Base-by-base conservation (phyloP, 2,113 vertebrate genomes). In the Chloropsis hardwickii region DNA sequence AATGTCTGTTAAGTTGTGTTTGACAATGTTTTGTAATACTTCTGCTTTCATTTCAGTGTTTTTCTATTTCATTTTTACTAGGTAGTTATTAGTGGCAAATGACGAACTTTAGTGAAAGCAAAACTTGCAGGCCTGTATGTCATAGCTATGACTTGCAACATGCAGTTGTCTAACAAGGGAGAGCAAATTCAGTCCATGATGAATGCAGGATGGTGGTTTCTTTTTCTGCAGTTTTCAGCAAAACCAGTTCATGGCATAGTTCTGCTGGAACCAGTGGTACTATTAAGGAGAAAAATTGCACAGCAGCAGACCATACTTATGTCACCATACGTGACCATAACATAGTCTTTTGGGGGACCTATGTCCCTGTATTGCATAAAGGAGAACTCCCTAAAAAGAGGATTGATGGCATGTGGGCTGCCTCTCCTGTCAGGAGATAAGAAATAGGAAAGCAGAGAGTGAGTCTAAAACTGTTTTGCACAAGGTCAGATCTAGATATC, bases 21-120 rank as follows among this genome's bases (percentile, higher is more conserved):
- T 90, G 35, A 50, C 40, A 56, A 7, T 21, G 6, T 62, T 60
- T 39, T 54, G 18, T 40, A 48, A 35, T 76, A 22, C 22, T 92
- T 94, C 37, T 81, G 7, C 67, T 95, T 93, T 85, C 53, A 22
- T 64, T 85, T 47, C 53, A 61, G 25, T 67, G 31, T n/a, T 90
- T 71, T 74, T 31, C 17, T 61, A 6, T 88, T 92, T 66, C 1
- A 5, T 57, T 86, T 74, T 90, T 64, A 45, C 31, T 53, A 73
- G 10, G 5, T 70, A 37, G 35, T 37, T 71, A 56, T 12, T 53
- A 65, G 37, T 69, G 79, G 27, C 57, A 91, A 86, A 78, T 53
- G 2, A 35, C 50, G 40, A 60, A 29, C 20, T 60, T 6, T 35
- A 51, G 14, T 22, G 35, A 78, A 58, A 57, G 33, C 37, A 57